These are phyloP conservation scores for Bombus cullumanus DNA, from an alignment of 1,140 invertebrate species.

Conservation along the genomic window DNA sequence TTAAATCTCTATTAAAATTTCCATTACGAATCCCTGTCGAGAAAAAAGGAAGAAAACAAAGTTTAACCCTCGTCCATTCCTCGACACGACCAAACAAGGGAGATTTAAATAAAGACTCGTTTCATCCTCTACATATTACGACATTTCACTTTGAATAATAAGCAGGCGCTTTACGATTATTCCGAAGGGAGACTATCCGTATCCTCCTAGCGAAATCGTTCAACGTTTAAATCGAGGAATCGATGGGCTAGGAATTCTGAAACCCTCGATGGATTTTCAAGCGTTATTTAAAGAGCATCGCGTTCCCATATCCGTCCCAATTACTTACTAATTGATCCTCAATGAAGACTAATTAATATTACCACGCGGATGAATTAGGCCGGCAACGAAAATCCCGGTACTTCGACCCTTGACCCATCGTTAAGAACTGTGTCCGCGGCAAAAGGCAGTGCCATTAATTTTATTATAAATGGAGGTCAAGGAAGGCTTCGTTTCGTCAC, in stretches of 20 bases:
- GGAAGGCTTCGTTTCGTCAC: conserved; percentile 31
- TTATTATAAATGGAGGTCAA: conserved; percentile 44
- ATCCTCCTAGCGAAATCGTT: no score
- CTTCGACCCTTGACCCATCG: conserved; percentile 21
- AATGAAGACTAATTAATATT: conserved; percentile 17
- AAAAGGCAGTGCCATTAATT: conserved; percentile 28
- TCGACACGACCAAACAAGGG: no score
- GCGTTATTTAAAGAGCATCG: neutral
- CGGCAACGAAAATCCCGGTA: neutral
- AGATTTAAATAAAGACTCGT: no score
- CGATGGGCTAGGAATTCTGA: no score
- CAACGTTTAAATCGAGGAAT: neutral
- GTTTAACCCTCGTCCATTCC: neutral
- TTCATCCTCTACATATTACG: no score
- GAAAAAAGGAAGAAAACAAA: neutral
- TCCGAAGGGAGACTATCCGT: no score
- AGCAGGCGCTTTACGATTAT: no score
- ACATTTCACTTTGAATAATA: no score
- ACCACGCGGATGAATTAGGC: neutral
- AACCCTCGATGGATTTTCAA: no score
- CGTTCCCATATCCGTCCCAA: neutral
- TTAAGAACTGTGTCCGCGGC: neutral
- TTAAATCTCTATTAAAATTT: neutral
- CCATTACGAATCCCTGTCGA: neutral
- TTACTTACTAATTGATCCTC: conserved; percentile 17